phyloP scores from a whole-genome alignment of 2,113 vertebrate genomes.

The Menura novaehollandiae region DNA sequence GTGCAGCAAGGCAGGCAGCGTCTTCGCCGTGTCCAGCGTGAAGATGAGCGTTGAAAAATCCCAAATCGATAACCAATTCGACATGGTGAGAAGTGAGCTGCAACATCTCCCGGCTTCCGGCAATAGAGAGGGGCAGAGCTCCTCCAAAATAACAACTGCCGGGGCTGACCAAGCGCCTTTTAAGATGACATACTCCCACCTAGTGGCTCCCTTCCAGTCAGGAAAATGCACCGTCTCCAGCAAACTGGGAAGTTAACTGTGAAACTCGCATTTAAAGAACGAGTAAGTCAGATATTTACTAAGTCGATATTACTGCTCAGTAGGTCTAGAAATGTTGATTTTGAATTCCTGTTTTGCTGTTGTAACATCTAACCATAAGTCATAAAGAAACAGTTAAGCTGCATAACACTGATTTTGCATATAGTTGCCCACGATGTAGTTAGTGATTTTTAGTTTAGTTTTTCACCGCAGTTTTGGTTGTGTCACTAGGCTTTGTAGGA shows the following conservation, averaged over 20 bases:
- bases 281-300: not conserved
- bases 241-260: not conserved
- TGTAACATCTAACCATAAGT: not conserved
- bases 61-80: rapidly evolving
- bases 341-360: not conserved
- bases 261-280: not conserved
- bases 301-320: not conserved
- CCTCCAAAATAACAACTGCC: not conserved
- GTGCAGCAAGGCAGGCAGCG: not conserved
- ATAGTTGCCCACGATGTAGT: not conserved
- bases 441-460: not conserved
- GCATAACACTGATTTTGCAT: not conserved
- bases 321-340: not conserved
- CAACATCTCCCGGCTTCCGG: not conserved
- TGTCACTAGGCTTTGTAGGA: not conserved
- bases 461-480: not conserved
- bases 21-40: not conserved
- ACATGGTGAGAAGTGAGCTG: rapidly evolving
- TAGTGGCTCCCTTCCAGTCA: not conserved
- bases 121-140: not conserved
- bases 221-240: not conserved
- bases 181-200: slow-evolving; percentile 36
- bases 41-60: rapidly evolving
- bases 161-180: not conserved
- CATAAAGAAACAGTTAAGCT: not conserved